Percentiles rank a stretch among this genome's conserved stretches.
Evolutionary conservation across 2,113 vertebrate genomes (phyloP).

Genomic region (Pipa parva): DNA sequence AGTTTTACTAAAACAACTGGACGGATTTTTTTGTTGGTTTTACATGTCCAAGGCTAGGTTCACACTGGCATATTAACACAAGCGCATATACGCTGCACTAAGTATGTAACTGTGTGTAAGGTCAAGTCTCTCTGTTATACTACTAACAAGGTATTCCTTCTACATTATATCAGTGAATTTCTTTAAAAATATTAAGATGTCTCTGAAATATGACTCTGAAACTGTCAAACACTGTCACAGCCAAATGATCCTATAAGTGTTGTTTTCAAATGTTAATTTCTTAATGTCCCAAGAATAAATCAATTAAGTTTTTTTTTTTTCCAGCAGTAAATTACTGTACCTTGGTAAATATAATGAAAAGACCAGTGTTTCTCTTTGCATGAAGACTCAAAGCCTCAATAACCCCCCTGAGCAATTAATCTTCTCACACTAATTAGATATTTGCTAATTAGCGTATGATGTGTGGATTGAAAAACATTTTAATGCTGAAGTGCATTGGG

Average conservation of each 20-base stretch:
- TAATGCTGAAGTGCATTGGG: slow-evolving; percentile 77
- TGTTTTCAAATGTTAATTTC: slow-evolving; percentile 21
- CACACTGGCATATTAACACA: too few species aligned
- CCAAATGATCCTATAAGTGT: slow-evolving; percentile 26
- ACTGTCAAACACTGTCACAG: slow-evolving; percentile 19
- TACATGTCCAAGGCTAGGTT: too few species aligned
- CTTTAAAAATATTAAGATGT: too few species aligned
- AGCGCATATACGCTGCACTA: too few species aligned
- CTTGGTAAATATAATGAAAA: slow-evolving; percentile 72
- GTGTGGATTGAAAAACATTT: slow-evolving; percentile 88
- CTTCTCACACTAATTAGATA: slow-evolving; percentile 94
- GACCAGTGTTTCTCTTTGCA: slow-evolving; percentile 68
- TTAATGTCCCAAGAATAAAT: slow-evolving; percentile 39
- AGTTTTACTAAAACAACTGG: too few species aligned
- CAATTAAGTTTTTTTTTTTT: slow-evolving; percentile 65
- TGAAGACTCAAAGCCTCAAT: slow-evolving; percentile 72
- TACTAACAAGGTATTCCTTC: too few species aligned
- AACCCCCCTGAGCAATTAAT: slow-evolving; percentile 86
- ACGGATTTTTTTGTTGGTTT: too few species aligned
- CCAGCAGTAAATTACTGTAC: slow-evolving; percentile 74
- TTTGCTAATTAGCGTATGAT: slow-evolving; percentile 93
- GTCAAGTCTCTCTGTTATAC: too few species aligned
- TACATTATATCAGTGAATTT: too few species aligned
- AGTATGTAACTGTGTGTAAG: too few species aligned
- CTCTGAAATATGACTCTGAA: slow-evolving; percentile 15